Conservation (phyloP, 2,797 vertebrate genomes). For the Otus scops region DNA sequence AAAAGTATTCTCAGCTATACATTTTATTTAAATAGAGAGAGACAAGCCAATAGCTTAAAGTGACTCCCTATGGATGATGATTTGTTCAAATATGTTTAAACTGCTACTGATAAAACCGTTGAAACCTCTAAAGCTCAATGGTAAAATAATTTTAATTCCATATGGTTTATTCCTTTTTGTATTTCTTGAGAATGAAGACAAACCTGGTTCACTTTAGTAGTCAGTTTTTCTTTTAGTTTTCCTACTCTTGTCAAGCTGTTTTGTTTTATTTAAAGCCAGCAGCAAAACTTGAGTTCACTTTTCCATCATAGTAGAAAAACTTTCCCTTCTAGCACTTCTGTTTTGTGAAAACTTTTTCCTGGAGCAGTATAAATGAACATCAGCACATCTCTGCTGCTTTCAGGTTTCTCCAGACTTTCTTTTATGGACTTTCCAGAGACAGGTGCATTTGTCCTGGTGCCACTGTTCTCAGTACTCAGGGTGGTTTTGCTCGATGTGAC, state of each 20-base stretch:
- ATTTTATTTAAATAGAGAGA: not conserved
- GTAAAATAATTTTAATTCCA: not conserved
- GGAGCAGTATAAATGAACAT: not conserved
- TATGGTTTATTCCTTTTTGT: not conserved
- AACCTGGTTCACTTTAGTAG: not conserved
- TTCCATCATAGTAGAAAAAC: not conserved
- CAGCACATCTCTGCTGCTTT: not conserved
- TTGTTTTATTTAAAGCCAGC: not conserved
- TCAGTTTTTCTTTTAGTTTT: not conserved
- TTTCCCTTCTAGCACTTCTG: not conserved
- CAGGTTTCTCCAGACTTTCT: not conserved
- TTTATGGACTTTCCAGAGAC: not conserved
- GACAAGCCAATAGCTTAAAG: not conserved
- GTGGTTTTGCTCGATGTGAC: not conserved
- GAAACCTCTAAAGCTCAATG: not conserved
- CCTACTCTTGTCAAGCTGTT: not conserved
- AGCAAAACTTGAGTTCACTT: not conserved
- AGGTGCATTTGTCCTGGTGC: not conserved
- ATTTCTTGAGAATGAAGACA: not conserved
- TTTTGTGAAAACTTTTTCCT: not conserved
- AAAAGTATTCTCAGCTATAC: not conserved
- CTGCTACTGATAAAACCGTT: not conserved
- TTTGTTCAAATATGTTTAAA: not conserved
- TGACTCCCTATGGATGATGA: not conserved
- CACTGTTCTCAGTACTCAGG: no score